Percentiles rank a stretch among this genome's conserved stretches.
Conservation (phyloP, 2,888 invertebrate genomes). For the Oegoconia quadripuncta region DNA sequence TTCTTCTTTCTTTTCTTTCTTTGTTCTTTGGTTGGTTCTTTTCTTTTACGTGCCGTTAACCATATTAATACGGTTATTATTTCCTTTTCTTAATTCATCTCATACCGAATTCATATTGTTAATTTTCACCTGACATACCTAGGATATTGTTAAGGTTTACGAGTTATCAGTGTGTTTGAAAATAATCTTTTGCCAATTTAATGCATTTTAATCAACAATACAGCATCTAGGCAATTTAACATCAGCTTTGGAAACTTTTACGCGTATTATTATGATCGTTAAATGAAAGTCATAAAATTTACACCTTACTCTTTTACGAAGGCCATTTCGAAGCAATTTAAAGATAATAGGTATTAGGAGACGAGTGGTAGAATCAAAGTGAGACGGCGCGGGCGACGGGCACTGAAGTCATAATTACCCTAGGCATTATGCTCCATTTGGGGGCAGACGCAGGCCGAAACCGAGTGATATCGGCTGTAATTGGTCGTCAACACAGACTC, state of each 20-base stretch:
- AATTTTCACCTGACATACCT: no score
- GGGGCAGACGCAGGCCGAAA: constrained; percentile 53
- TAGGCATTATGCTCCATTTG: constrained; percentile 77
- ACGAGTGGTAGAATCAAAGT: constrained; percentile 48
- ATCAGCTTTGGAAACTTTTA: background rate
- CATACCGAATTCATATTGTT: no score
- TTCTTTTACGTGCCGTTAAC: no score
- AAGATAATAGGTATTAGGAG: constrained; percentile 52
- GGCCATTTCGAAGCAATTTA: constrained; percentile 53
- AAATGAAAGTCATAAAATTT: constrained; percentile 36
- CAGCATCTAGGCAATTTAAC: no score
- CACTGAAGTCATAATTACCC: constrained; percentile 73
- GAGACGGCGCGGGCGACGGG: constrained; percentile 35
- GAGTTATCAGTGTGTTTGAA: no score
- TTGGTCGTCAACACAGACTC: constrained; percentile 68
- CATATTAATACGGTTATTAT: no score
- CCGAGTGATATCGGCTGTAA: constrained; percentile 73
- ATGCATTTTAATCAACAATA: no score
- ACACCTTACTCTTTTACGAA: constrained; percentile 35
- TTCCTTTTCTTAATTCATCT: no score
- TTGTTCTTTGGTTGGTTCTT: no score
- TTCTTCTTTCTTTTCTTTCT: no score
- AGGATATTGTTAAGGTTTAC: no score
- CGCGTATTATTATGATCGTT: background rate
- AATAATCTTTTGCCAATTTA: no score